These are phyloP conservation scores for Tridacna gigas DNA, from an alignment of 2,888 invertebrate genomes.

Conservation along the genomic window DNA sequence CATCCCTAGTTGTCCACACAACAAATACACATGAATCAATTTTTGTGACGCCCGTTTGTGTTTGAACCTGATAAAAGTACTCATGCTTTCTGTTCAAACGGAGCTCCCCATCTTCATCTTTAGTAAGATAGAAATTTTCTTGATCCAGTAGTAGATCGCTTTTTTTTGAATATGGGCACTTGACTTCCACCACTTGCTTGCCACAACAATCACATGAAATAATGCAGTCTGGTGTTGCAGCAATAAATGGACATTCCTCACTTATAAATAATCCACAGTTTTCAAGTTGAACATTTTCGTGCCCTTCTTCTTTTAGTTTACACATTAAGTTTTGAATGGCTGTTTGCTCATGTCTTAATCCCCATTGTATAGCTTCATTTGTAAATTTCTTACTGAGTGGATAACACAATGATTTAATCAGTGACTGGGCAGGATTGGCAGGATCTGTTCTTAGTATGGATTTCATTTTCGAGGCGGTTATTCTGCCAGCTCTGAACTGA, in stretches of 20 bases:
- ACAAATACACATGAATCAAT: conserved; percentile 30
- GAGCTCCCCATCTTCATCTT: background rate
- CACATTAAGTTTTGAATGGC: background rate
- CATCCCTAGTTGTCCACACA: conserved; percentile 30
- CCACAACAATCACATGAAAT: conserved; percentile 38
- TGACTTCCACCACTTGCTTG: conserved; percentile 5
- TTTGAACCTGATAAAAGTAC: conserved; percentile 36
- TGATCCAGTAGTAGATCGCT: background rate
- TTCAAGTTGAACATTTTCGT: conserved; percentile 14
- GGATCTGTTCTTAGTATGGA: background rate
- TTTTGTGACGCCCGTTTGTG: conserved; percentile 36
- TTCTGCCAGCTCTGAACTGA: conserved; percentile 15
- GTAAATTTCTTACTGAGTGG: background rate
- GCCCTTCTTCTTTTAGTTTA: background rate
- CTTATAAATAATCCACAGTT: conserved; percentile 12
- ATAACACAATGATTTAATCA: conserved; percentile 23
- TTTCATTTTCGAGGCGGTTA: conserved; percentile 36
- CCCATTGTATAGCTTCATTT: conserved; percentile 23
- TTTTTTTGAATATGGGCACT: conserved; percentile 27
- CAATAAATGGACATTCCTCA: conserved; percentile 15
- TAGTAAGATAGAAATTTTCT: background rate
- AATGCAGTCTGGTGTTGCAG: conserved; percentile 30
- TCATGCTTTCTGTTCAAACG: conserved; percentile 3
- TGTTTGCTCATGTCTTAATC: conserved; percentile 18
- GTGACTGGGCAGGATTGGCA: conserved; percentile 2